These are phyloP conservation scores for Brachionus paranguensis DNA, from an alignment of 1,140 invertebrate genomes.

Conservation along the genomic window DNA sequence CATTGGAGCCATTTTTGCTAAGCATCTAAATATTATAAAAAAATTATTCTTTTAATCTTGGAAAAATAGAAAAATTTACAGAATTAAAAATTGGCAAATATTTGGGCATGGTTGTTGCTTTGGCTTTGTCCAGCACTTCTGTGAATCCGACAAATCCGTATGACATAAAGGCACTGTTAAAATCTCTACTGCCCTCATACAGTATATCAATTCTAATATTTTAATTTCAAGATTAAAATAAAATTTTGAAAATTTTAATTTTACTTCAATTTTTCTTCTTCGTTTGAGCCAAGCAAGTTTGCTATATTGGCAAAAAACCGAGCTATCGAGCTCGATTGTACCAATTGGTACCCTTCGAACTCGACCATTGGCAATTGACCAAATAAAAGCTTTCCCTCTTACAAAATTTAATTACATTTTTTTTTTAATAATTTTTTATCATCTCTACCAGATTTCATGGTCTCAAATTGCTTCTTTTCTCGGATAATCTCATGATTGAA, in stretches of 20 bases:
- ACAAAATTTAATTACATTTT: background rate
- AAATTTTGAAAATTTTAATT: background rate
- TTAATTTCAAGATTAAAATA: background rate
- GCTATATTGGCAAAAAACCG: conserved; percentile 19
- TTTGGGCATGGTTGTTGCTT: background rate
- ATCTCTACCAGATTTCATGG: background rate
- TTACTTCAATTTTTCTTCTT: conserved; percentile 11
- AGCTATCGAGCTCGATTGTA: conserved; percentile 41
- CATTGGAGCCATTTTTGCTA: conserved; percentile 22
- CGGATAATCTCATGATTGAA: background rate
- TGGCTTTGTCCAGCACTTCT: conserved; percentile 13
- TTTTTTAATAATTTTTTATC: background rate
- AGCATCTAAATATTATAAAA: background rate
- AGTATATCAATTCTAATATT: conserved; percentile 10
- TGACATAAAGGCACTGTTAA: conserved; percentile 17
- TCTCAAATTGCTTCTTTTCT: background rate
- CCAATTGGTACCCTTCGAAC: conserved; percentile 41
- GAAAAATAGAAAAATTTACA: background rate
- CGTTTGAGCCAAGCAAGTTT: background rate
- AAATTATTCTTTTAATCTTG: background rate
- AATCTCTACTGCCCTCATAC: conserved; percentile 4
- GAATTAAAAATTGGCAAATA: conserved; percentile 19
- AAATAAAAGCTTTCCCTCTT: conserved; percentile 38
- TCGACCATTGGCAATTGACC: conserved; percentile 42
- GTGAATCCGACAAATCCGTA: conserved; percentile 8